Evolutionary conservation across 1,140 invertebrate genomes (phyloP).

Genomic region (Zaprionus taronus): DNA sequence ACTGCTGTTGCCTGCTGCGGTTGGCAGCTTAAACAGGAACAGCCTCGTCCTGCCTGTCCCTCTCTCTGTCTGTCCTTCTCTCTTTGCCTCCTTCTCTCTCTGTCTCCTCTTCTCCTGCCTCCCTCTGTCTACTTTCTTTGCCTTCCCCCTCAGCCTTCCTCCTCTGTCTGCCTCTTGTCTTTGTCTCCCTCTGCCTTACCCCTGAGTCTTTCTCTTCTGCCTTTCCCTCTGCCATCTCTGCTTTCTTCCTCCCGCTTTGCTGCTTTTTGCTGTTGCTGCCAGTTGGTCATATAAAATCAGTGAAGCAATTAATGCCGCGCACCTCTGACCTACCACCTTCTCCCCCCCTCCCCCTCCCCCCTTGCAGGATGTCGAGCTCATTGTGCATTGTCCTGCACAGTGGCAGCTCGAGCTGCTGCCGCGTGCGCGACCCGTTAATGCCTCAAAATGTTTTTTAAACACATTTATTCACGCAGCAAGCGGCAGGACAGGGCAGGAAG

Average conservation of each 20-base stretch:
- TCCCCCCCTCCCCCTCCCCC: background rate
- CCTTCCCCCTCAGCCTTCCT: background rate
- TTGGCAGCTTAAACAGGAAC: conserved; percentile 60
- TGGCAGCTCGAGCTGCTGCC: conserved; percentile 25
- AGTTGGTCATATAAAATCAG: conserved; percentile 69
- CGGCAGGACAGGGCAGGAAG: background rate
- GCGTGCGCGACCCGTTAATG: conserved; percentile 46
- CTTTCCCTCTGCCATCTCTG: background rate
- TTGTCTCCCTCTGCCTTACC: no score
- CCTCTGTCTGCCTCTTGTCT: no score
- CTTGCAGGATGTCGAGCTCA: conserved; percentile 68
- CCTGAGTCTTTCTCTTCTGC: no score
- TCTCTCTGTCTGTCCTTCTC: background rate
- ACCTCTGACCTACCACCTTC: background rate
- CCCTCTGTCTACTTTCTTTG: conserved; percentile 13
- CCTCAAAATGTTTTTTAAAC: conserved; percentile 48
- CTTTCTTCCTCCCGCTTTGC: background rate
- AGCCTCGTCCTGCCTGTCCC: background rate
- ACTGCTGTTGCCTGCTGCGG: conserved; percentile 47
- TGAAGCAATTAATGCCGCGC: conserved; percentile 77
- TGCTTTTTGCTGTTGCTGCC: conserved; percentile 35
- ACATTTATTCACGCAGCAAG: conserved; percentile 34
- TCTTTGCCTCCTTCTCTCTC: background rate
- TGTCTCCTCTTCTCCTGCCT: background rate
- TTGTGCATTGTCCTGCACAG: conserved; percentile 52